Evolutionary conservation across 2,113 vertebrate genomes (phyloP).

Genomic region (Zosterops lateralis): DNA sequence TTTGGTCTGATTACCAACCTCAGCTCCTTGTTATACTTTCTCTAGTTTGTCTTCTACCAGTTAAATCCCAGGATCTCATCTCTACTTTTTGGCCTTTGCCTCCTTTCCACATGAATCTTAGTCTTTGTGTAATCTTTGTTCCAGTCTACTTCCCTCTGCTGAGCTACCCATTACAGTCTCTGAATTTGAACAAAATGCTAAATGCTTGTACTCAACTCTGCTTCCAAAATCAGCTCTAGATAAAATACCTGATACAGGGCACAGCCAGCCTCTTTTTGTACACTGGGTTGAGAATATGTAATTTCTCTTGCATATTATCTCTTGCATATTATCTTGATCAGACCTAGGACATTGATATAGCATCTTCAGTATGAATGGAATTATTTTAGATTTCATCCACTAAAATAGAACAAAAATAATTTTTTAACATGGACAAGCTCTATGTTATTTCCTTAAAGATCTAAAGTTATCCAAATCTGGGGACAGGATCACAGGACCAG

Average conservation of each 20-base stretch:
- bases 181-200: neutral
- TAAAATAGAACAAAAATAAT: neutral
- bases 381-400: neutral
- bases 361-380: neutral
- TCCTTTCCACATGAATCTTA: neutral
- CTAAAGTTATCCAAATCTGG: neutral
- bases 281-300: rapidly evolving
- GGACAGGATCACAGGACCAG: neutral
- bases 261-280: neutral
- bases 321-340: neutral
- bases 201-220: neutral
- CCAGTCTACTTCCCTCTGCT: neutral
- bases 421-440: neutral
- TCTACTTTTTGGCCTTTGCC: neutral
- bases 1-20: neutral
- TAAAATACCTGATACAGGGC: neutral
- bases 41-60: neutral
- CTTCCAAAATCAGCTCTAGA: neutral
- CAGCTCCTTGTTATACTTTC: neutral
- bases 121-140: neutral
- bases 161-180: neutral
- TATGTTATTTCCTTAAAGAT: neutral
- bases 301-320: neutral
- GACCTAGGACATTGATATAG: neutral
- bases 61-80: neutral